These are phyloP conservation scores for Tyria jacobaeae DNA, from an alignment of 2,888 invertebrate genomes.

Conservation along the genomic window DNA sequence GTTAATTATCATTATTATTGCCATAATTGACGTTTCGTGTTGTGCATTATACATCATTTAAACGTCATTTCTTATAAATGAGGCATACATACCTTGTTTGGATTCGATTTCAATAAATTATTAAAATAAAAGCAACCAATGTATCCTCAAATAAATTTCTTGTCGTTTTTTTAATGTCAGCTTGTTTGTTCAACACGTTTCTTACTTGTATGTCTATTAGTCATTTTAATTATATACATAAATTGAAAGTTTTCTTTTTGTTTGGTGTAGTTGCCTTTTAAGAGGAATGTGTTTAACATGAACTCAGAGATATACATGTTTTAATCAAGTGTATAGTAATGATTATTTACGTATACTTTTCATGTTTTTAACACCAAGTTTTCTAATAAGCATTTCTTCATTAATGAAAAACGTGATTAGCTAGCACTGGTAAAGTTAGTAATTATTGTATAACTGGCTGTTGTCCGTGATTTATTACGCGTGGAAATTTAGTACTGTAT, in stretches of 20 bases:
- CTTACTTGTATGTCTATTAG: constrained; percentile 6
- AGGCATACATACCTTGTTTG: constrained; percentile 3
- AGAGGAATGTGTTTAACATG: neutral
- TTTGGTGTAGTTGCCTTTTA: neutral
- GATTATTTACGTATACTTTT: neutral
- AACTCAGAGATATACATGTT: neutral
- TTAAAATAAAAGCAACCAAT: constrained; percentile 11
- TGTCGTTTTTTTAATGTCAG: constrained; percentile 44
- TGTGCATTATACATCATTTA: neutral
- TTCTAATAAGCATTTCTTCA: too few relatives aligned
- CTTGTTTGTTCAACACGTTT: constrained; percentile 36
- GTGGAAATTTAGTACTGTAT: too few relatives aligned
- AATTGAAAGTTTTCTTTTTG: neutral
- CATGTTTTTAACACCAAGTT: too few relatives aligned
- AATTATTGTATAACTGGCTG: too few relatives aligned
- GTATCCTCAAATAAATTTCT: constrained; percentile 23
- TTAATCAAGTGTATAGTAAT: neutral
- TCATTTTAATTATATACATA: constrained; percentile 1
- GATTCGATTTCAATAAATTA: constrained; percentile 4
- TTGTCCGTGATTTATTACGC: too few relatives aligned
- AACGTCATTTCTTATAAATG: neutral
- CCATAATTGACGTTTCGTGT: neutral
- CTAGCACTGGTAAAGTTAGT: neutral
- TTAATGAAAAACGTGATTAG: neutral
- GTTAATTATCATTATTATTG: neutral